Base-by-base conservation (phyloP, 2,888 invertebrate genomes). In the Coremacera marginata region DNA sequence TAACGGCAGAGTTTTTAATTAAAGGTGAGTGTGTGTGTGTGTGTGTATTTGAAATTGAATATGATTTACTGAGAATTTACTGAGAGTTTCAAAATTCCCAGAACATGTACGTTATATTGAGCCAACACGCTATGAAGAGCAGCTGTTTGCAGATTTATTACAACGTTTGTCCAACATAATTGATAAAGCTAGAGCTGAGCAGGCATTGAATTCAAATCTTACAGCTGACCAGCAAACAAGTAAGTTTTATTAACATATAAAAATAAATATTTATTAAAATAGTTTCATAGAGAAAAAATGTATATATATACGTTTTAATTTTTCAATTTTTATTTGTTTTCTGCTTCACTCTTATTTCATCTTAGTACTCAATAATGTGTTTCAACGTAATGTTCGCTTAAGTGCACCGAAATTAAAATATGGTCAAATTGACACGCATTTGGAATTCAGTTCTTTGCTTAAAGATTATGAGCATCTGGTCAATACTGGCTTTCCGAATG, bases 21-120 rank as follows among this genome's bases (percentile, higher is more conserved):
- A 87, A 87, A 82, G 87, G 87, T 87, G 77, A 84, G 85, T 82
- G 19, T n/a, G n/a, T n/a, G n/a, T n/a, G n/a, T n/a, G 87, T 87
- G 77, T 84, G 85, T 82, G 19, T 25, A 44, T 14, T 75, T 57
- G 22, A 4, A 70, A 0, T 44, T 44, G 1, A 44, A 44, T 44
- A 2, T 2, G 0, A 44, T 44, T 8, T 37, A 8, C 5, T 37
- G 8, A 37, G 11, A 4, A 25, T 60, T 8, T 22, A n/a, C 27
- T n/a, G n/a, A n/a, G n/a, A n/a, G 34, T 70, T n/a, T n/a, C 34
- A 3, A 55, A 34, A 57, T 71, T 34, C 62, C 0, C 62, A 87
- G 87, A 87, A 80, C 84, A 85, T 78, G 82, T 86, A 77, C 86
- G 86, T 19, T 86, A 81, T 73, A 82, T 81, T 71, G 81, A 86